These are phyloP conservation scores for Rhinogobius similis DNA, from an alignment of 2,113 vertebrate genomes.

Conservation along the genomic window DNA sequence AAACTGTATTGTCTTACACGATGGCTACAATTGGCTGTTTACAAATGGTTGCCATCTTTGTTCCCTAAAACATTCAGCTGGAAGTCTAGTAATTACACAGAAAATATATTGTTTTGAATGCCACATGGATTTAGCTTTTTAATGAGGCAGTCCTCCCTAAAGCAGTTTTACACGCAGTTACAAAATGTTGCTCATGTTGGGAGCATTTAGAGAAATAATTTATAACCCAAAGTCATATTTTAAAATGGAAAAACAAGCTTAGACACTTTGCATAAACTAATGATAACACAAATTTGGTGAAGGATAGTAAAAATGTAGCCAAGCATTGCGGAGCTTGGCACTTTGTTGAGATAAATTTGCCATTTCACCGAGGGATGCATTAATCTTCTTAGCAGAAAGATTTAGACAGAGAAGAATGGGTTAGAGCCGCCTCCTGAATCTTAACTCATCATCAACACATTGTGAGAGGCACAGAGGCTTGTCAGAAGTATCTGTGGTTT, in stretches of 20 bases:
- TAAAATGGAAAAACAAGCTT: neutral
- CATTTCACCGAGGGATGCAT: slow-evolving; percentile 12
- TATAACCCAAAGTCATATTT: neutral
- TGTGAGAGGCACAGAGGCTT: neutral
- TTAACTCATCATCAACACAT: slow-evolving; percentile 13
- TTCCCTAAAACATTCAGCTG: slow-evolving; percentile 16
- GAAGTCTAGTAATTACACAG: slow-evolving; percentile 28
- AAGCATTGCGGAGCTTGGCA: neutral
- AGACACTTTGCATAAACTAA: slow-evolving; percentile 4
- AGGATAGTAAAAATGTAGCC: neutral
- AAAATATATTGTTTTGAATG: slow-evolving; percentile 20
- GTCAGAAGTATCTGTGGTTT: neutral
- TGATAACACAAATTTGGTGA: neutral
- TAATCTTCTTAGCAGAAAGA: slow-evolving; percentile 11
- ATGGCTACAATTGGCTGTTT: slow-evolving; percentile 17
- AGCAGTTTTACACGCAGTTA: slow-evolving; percentile 14
- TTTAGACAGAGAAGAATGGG: neutral
- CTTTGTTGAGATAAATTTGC: neutral
- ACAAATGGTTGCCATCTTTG: neutral
- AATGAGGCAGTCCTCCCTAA: slow-evolving; percentile 11
- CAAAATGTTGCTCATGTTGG: slow-evolving; percentile 10
- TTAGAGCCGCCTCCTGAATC: neutral
- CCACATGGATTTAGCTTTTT: slow-evolving; percentile 23
- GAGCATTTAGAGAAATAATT: slow-evolving; percentile 12
- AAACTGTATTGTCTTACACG: slow-evolving; percentile 21